Conservation (phyloP, 2,797 vertebrate species). For the Mormyrus hasselquistii region DNA sequence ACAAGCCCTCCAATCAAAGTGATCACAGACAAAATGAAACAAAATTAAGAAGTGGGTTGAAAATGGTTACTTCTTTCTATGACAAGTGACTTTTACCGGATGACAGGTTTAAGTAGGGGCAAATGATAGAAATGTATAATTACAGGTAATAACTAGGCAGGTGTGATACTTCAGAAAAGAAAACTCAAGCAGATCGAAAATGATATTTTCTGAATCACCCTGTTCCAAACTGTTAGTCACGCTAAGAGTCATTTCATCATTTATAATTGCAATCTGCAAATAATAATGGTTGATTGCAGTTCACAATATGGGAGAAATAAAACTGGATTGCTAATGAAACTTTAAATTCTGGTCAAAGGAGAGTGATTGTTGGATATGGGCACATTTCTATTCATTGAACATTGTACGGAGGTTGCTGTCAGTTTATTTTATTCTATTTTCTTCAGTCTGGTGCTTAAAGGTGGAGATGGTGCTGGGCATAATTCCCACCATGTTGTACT, state of each 20-base stretch:
- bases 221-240: constrained; percentile 55
- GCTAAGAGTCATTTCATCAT: constrained; percentile 44
- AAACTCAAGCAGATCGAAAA: constrained; percentile 46
- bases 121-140: constrained; percentile 49
- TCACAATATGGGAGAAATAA: not conserved
- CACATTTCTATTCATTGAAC: not conserved
- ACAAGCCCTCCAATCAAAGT: constrained; percentile 37
- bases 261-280: constrained; percentile 47
- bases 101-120: constrained; percentile 56
- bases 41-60: constrained; percentile 32
- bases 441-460: not conserved
- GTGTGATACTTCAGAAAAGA: constrained; percentile 48
- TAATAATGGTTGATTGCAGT: constrained; percentile 36
- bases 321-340: not conserved
- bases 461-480: not conserved
- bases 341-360: not conserved
- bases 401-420: not conserved
- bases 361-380: not conserved
- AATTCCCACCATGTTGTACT: not conserved
- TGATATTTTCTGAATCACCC: constrained; percentile 41
- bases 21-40: constrained; percentile 36
- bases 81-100: constrained; percentile 53
- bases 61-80: constrained; percentile 38
- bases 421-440: not conserved
- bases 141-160: constrained; percentile 62